Conservation (phyloP, 2,113 vertebrate genomes). For the Beaufortia kweichowensis region DNA sequence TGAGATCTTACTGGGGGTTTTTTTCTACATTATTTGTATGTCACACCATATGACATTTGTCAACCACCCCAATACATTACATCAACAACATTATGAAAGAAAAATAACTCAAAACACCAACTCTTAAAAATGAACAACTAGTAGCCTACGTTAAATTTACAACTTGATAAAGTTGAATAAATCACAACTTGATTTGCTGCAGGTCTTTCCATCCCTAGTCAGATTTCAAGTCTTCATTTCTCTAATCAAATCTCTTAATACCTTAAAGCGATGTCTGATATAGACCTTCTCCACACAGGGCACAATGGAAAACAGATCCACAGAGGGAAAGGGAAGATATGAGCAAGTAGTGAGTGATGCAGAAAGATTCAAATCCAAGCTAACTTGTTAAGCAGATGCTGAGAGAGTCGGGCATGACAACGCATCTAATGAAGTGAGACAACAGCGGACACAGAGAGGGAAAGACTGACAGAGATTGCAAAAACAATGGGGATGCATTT, state of each 20-base stretch:
- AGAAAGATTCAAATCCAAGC: not conserved
- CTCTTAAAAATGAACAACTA: too few relatives aligned
- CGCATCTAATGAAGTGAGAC: not conserved
- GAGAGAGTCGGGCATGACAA: not conserved
- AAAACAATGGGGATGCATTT: slow-evolving; percentile 57
- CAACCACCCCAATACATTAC: too few relatives aligned
- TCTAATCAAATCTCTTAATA: not conserved
- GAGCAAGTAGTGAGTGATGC: not conserved
- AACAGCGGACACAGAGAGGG: not conserved
- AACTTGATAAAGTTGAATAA: too few relatives aligned
- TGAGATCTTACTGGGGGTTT: too few relatives aligned
- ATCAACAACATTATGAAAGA: too few relatives aligned
- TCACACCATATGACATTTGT: too few relatives aligned
- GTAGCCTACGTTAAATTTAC: too few relatives aligned
- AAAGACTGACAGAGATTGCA: not conserved
- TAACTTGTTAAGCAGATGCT: slow-evolving; percentile 25
- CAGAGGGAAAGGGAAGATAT: slow-evolving; percentile 1
- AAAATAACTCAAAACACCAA: too few relatives aligned
- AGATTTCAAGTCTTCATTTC: too few relatives aligned
- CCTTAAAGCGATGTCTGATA: not conserved
- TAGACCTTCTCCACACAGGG: not conserved
- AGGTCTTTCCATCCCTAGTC: too few relatives aligned
- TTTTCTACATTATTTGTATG: too few relatives aligned
- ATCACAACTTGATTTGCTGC: too few relatives aligned
- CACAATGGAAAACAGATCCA: not conserved